A percentile compares a stretch with the other conserved stretches of the same genome.
Conservation (phyloP, 2,113 vertebrate genomes). For the Archocentrus centrarchus region DNA sequence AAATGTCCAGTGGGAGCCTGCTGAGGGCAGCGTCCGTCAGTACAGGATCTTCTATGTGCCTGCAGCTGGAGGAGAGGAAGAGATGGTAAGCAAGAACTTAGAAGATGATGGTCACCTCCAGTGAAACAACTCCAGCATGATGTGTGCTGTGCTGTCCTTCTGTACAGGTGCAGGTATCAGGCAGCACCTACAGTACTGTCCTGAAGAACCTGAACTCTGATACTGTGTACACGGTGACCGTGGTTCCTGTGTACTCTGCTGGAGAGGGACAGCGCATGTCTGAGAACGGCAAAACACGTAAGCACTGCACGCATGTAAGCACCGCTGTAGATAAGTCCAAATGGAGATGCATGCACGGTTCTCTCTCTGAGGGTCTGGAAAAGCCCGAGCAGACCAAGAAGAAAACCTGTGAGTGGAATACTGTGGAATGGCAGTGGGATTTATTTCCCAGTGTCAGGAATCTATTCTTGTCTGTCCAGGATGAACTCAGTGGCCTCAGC, state of each 20-base stretch:
- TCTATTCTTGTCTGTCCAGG: slow-evolving; percentile 55
- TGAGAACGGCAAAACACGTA: slow-evolving; percentile 92
- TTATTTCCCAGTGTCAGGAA: slow-evolving; percentile 16
- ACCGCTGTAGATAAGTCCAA: background rate
- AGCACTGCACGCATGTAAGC: slow-evolving; percentile 64
- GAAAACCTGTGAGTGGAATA: background rate
- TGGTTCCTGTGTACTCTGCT: slow-evolving; percentile 88
- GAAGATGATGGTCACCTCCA: background rate
- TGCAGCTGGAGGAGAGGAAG: slow-evolving; percentile 85
- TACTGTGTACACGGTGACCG: slow-evolving; percentile 88
- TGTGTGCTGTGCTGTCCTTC: background rate
- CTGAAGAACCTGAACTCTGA: slow-evolving; percentile 90
- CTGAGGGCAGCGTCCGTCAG: slow-evolving; percentile 92
- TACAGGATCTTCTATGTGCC: slow-evolving; percentile 91
- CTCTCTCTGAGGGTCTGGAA: background rate
- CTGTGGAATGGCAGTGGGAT: background rate
- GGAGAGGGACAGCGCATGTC: slow-evolving; percentile 91
- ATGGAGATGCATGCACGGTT: background rate
- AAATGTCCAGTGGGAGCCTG: slow-evolving; percentile 93
- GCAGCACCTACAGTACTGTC: slow-evolving; percentile 88
- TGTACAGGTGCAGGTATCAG: slow-evolving; percentile 87
- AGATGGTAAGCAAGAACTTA: slow-evolving; percentile 83
- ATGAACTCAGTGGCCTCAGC: slow-evolving; percentile 43
- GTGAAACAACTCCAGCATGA: background rate
- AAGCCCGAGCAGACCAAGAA: background rate